These are phyloP conservation scores for Lepus timidus DNA, from an alignment of 2,113 vertebrate genomes.

Conservation along the genomic window DNA sequence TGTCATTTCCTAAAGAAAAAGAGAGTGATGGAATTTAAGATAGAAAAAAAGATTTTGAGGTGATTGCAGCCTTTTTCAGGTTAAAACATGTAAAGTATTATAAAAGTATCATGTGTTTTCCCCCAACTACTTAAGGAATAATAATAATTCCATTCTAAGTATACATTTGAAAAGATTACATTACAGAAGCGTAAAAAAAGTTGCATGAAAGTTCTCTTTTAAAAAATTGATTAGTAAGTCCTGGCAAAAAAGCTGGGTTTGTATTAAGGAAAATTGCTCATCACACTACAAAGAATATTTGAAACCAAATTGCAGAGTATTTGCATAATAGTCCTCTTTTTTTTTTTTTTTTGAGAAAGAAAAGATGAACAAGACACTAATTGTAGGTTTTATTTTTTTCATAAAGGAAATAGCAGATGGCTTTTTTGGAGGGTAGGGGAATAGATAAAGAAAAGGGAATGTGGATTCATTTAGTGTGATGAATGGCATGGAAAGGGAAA, in stretches of 20 bases:
- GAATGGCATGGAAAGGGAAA: constrained; percentile 55
- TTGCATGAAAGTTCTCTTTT: constrained; percentile 49
- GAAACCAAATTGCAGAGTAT: constrained; percentile 90
- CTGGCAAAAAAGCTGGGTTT: constrained; percentile 86
- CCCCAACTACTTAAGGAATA: constrained; percentile 70
- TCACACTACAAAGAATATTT: constrained; percentile 89
- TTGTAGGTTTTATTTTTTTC: constrained; percentile 85
- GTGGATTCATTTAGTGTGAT: constrained; percentile 71
- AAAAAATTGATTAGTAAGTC: constrained; percentile 76
- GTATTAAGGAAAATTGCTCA: constrained; percentile 90
- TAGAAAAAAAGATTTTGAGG: constrained; percentile 38
- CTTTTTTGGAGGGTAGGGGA: constrained; percentile 73
- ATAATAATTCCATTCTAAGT: constrained; percentile 69
- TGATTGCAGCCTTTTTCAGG: constrained; percentile 57
- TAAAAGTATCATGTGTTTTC: background rate
- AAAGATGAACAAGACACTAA: constrained; percentile 88
- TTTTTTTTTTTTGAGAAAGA: constrained; percentile 74
- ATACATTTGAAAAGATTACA: constrained; percentile 73
- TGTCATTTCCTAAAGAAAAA: constrained; percentile 49
- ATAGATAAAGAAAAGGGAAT: constrained; percentile 75
- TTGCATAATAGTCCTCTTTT: constrained; percentile 89
- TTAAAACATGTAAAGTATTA: constrained; percentile 30
- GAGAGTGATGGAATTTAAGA: constrained; percentile 62
- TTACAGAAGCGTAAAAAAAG: constrained; percentile 72
- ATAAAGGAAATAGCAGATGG: constrained; percentile 90